phyloP scores from a whole-genome alignment of 2,888 invertebrate genomes.

The Lasiommata megera region DNA sequence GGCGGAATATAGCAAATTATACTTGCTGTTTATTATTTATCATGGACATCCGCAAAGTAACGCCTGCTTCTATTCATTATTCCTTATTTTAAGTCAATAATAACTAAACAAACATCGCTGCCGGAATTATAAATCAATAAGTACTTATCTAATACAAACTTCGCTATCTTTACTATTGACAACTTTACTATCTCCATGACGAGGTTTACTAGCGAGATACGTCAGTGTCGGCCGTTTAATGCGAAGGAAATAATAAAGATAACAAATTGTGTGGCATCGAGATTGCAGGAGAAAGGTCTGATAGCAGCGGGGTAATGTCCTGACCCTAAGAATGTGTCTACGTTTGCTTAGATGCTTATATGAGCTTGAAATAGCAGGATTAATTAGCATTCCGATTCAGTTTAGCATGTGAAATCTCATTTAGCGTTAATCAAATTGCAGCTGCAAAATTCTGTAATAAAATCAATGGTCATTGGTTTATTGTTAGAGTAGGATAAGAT shows the following conservation, averaged over 20 bases:
- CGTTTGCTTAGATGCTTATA: conserved; percentile 30
- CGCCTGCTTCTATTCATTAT: not conserved
- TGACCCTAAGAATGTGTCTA: conserved; percentile 43
- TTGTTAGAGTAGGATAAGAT: too few species aligned
- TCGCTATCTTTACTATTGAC: conserved; percentile 7
- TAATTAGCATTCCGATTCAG: too few species aligned
- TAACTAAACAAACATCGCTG: conserved; percentile 15
- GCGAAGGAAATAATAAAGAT: conserved; percentile 49
- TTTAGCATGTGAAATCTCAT: too few species aligned
- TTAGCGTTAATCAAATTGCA: too few species aligned
- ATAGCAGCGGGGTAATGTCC: conserved; percentile 61
- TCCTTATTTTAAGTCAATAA: conserved; percentile 2
- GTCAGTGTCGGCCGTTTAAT: conserved; percentile 40
- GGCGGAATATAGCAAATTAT: too few species aligned
- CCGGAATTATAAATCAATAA: conserved; percentile 30
- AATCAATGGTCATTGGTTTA: too few species aligned
- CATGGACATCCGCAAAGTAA: too few species aligned
- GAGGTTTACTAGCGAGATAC: conserved; percentile 31
- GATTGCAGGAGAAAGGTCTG: conserved; percentile 43
- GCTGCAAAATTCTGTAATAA: too few species aligned
- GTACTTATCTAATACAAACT: conserved; percentile 22
- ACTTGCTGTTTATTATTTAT: too few species aligned
- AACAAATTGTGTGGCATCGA: conserved; percentile 48
- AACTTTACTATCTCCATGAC: conserved; percentile 24
- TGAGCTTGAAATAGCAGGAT: conserved; percentile 10